A percentile compares a stretch with the other conserved stretches of the same genome.
These are phyloP conservation scores for Corydoras maculifer DNA, from an alignment of 2,113 vertebrate genomes.

Conservation along the genomic window DNA sequence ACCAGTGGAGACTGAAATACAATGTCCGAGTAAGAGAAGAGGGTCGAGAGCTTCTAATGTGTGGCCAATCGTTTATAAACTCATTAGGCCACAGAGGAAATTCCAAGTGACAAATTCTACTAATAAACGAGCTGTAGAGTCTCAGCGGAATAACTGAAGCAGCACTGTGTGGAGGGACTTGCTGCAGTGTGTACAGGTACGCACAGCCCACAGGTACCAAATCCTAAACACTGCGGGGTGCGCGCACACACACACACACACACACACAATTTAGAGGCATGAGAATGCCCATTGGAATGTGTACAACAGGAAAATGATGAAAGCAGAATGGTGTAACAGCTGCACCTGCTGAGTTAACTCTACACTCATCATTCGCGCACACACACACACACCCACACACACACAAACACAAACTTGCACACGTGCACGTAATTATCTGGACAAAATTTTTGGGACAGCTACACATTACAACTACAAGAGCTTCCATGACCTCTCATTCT, in stretches of 20 bases:
- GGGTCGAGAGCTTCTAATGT: conserved; percentile 34
- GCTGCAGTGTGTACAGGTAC: background rate
- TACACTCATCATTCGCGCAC: background rate
- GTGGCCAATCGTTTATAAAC: conserved; percentile 28
- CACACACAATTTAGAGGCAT: background rate
- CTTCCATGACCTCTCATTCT: background rate
- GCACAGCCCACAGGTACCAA: background rate
- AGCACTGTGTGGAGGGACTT: conserved; percentile 8
- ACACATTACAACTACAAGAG: no score
- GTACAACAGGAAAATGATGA: conserved; percentile 23
- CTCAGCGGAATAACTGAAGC: conserved; percentile 18
- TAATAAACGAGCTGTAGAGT: conserved; percentile 17
- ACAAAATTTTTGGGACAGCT: no score
- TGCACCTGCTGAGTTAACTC: conserved; percentile 1
- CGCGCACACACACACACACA: background rate
- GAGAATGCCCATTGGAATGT: conserved; percentile 10
- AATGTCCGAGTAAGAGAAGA: conserved; percentile 36
- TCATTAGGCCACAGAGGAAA: conserved; percentile 29
- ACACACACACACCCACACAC: background rate
- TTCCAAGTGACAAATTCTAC: conserved; percentile 13
- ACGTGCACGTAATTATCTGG: no score
- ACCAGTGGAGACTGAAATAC: conserved; percentile 1
- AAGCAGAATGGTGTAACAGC: conserved; percentile 26
- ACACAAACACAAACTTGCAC: no score
- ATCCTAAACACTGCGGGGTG: background rate